phyloP scores from a whole-genome alignment of 2,888 invertebrate species.

The Amphipyra tragopoginis region DNA sequence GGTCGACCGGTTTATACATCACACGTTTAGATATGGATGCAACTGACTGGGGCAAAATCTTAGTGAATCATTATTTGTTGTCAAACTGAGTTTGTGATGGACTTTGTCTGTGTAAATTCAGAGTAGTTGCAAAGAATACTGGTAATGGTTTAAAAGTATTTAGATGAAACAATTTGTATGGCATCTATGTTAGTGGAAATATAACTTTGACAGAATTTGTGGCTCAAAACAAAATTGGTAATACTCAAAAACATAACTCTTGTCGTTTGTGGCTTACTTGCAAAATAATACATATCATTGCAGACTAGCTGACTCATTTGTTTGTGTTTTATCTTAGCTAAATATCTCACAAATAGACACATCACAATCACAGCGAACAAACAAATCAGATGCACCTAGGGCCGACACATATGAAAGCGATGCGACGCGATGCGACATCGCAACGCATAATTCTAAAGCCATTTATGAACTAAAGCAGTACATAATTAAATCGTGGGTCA shows the following conservation, averaged over 20 bases:
- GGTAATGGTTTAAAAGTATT: too few species aligned
- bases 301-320: constrained; percentile 30
- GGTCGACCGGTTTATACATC: constrained; percentile 64
- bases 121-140: background rate
- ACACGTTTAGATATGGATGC: constrained; percentile 46
- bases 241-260: background rate
- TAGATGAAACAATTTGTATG: too few species aligned
- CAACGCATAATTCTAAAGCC: too few species aligned
- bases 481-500: too few species aligned
- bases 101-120: background rate
- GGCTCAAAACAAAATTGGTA: background rate
- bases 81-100: background rate
- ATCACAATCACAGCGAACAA: constrained; percentile 48
- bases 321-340: constrained; percentile 36
- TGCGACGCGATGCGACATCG: too few species aligned
- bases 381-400: constrained; percentile 46
- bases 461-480: too few species aligned
- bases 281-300: background rate
- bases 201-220: too few species aligned
- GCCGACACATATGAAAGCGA: too few species aligned
- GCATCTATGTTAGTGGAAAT: too few species aligned
- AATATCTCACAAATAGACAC: constrained; percentile 36
- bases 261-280: constrained; percentile 1
- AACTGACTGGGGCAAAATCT: constrained; percentile 40
- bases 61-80: constrained; percentile 20